Evolutionary conservation across 2,888 invertebrate species (phyloP).

Genomic region (Plebejus melissa): DNA sequence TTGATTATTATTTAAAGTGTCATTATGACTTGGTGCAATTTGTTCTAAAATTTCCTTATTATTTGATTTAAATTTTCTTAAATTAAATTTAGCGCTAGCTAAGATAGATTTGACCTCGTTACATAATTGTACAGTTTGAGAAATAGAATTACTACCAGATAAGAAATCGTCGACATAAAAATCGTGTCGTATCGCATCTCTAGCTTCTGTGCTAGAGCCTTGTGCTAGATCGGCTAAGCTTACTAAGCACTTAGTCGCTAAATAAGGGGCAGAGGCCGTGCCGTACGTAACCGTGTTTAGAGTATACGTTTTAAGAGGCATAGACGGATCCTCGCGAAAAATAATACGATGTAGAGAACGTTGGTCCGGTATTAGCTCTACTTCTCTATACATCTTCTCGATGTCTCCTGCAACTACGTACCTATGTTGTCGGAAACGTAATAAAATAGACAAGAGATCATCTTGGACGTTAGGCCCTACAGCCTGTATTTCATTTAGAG

Average conservation of each 20-base stretch:
- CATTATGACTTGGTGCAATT: not conserved
- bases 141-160: not conserved
- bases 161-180: not conserved
- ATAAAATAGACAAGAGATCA: not conserved
- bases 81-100: not conserved
- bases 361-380: not conserved
- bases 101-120: not conserved
- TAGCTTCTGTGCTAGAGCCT: not conserved
- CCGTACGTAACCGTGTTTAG: slow-evolving; percentile 7
- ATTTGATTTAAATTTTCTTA: slow-evolving; percentile 4
- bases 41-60: not conserved
- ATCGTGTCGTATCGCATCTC: not conserved
- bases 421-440: not conserved
- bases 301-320: not conserved
- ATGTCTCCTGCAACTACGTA: not conserved
- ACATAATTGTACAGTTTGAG: not conserved
- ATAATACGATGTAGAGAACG: not conserved
- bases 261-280: slow-evolving; percentile 3
- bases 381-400: not conserved
- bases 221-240: not conserved
- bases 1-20: not conserved
- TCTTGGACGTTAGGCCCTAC: slow-evolving; percentile 1
- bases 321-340: not conserved
- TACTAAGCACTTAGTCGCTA: not conserved
- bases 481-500: not conserved